phyloP scores from a whole-genome alignment of 2,888 invertebrate species.

The Catocala sponsa region DNA sequence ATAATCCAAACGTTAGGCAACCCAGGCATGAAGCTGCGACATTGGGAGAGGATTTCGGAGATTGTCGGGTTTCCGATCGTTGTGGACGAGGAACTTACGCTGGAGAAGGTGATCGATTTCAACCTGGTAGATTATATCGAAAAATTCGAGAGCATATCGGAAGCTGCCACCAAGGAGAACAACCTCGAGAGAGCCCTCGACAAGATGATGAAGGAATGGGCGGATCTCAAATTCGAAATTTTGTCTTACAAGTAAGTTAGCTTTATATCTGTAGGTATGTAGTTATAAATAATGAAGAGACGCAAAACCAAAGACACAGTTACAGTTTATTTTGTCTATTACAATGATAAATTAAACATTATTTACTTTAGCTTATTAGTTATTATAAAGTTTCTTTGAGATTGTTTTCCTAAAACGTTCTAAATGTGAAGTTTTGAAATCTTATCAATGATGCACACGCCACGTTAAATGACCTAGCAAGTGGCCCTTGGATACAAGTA shows the following conservation, averaged over 20 bases:
- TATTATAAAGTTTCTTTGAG: no score
- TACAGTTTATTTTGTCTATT: no score
- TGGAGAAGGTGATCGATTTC: slow-evolving; percentile 96
- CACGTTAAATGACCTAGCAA: no score
- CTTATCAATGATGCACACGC: no score
- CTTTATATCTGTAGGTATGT: background rate
- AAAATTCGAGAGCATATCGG: slow-evolving; percentile 97
- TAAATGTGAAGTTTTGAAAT: no score
- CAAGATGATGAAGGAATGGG: slow-evolving; percentile 98
- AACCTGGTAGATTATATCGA: slow-evolving; percentile 95
- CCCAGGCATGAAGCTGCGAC: slow-evolving; percentile 96
- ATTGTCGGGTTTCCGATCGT: slow-evolving; percentile 97
- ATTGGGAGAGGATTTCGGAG: slow-evolving; percentile 98
- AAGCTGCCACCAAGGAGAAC: slow-evolving; percentile 98
- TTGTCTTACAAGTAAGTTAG: slow-evolving; percentile 90
- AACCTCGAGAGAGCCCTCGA: slow-evolving; percentile 95
- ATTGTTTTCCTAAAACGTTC: no score
- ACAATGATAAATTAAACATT: no score
- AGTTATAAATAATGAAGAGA: no score
- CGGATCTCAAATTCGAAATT: slow-evolving; percentile 92
- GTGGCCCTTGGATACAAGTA: no score
- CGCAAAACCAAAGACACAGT: no score
- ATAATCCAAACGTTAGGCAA: slow-evolving; percentile 98
- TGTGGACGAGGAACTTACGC: slow-evolving; percentile 93
- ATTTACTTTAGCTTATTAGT: no score